These are phyloP conservation scores for Phoxinus phoxinus DNA, from an alignment of 2,113 vertebrate genomes.

Conservation along the genomic window DNA sequence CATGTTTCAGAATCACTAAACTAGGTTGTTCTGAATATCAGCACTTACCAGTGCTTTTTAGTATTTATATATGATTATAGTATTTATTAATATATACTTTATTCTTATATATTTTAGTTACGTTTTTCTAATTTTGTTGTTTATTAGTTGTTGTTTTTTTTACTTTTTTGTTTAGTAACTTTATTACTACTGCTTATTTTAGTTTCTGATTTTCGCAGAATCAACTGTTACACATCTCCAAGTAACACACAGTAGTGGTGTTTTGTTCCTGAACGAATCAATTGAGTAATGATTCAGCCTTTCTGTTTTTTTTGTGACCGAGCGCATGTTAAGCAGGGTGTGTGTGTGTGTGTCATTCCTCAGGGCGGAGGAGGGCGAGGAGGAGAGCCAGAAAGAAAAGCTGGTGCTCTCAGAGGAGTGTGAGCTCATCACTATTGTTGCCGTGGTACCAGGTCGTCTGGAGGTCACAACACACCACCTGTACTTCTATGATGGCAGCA, in stretches of 20 bases:
- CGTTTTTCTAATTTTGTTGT: neutral
- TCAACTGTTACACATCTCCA: neutral
- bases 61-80: neutral
- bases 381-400: constrained; percentile 91
- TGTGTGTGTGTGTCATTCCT: constrained; percentile 17
- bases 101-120: neutral
- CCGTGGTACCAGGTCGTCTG: constrained; percentile 86
- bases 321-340: neutral
- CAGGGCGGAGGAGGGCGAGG: constrained; percentile 86
- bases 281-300: neutral
- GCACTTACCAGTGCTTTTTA: neutral
- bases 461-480: constrained; percentile 94
- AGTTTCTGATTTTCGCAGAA: neutral
- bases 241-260: neutral
- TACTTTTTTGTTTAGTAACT: neutral
- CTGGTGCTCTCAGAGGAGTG: constrained; percentile 94
- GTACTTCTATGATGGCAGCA: constrained; percentile 92
- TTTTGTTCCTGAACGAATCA: neutral
- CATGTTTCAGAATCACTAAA: neutral
- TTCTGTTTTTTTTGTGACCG: neutral
- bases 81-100: neutral
- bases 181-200: neutral
- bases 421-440: constrained; percentile 93
- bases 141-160: neutral
- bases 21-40: neutral